Conservation (phyloP, 2,113 vertebrate genomes). For the Artemisiospiza belli region DNA sequence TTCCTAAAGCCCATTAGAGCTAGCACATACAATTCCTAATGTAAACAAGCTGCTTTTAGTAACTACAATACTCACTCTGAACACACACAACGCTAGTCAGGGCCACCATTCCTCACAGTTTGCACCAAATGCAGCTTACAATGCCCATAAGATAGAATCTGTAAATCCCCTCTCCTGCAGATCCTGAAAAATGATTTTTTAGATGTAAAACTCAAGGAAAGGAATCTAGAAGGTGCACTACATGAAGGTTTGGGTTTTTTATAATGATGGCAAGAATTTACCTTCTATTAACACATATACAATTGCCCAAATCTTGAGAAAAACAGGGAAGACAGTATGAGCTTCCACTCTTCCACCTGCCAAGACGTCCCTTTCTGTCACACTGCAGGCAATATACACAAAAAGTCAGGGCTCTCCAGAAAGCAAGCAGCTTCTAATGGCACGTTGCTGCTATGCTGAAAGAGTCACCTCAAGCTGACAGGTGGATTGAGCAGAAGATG, state of each 20-base stretch:
- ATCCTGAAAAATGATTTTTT: neutral
- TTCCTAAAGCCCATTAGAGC: slow-evolving; percentile 63
- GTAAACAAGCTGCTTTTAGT: slow-evolving; percentile 70
- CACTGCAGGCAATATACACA: neutral
- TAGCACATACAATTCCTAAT: slow-evolving; percentile 56
- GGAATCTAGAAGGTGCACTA: neutral
- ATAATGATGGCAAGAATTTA: neutral
- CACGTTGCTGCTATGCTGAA: fast-evolving
- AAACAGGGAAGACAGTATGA: neutral
- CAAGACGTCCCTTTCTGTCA: neutral
- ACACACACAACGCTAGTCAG: slow-evolving; percentile 16
- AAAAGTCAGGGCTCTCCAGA: neutral
- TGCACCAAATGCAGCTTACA: neutral
- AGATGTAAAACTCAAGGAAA: neutral
- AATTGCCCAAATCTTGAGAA: neutral
- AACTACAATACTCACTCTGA: slow-evolving; percentile 30
- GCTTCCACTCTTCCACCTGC: neutral
- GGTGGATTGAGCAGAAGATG: neutral
- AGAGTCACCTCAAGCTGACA: neutral
- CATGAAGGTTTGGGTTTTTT: neutral
- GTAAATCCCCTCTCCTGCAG: neutral
- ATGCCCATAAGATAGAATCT: neutral
- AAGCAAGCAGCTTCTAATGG: neutral
- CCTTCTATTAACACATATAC: neutral
- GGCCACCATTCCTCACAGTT: slow-evolving; percentile 1